Conservation (phyloP, 2,113 vertebrate species). For the Oxyruncus cristatus region DNA sequence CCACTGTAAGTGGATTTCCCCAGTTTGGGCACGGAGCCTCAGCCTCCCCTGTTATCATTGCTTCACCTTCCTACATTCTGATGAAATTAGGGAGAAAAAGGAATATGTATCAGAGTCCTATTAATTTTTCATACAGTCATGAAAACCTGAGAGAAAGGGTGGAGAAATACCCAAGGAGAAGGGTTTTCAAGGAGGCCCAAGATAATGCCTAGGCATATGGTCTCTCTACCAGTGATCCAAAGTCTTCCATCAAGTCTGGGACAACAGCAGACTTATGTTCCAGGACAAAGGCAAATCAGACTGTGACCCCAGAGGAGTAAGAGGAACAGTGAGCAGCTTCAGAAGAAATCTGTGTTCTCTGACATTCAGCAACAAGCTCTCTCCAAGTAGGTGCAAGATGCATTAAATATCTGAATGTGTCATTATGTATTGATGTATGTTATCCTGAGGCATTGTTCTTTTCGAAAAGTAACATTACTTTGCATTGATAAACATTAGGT, state of each 20-base stretch:
- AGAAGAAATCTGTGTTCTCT: constrained; percentile 40
- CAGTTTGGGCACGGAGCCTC: neutral
- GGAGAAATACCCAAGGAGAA: neutral
- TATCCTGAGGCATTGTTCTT: neutral
- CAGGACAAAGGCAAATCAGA: neutral
- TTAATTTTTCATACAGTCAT: constrained; percentile 24
- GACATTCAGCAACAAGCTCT: neutral
- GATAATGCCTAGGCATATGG: neutral
- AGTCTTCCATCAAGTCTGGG: neutral
- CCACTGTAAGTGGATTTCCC: constrained; percentile 17
- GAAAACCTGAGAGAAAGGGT: neutral
- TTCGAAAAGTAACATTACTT: constrained; percentile 50
- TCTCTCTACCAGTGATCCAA: neutral
- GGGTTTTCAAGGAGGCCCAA: neutral
- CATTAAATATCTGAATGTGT: neutral
- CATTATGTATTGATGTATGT: constrained; percentile 39
- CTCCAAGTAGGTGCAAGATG: constrained; percentile 26
- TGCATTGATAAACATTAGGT: constrained; percentile 25
- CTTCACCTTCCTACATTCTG: neutral
- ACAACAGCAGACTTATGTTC: neutral
- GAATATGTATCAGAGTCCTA: neutral
- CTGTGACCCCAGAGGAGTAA: neutral
- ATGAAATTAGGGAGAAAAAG: constrained; percentile 44
- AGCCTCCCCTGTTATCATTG: neutral
- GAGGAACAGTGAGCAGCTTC: neutral